These are phyloP conservation scores for Poecilus cupreus DNA, from an alignment of 2,888 invertebrate species.

Conservation along the genomic window DNA sequence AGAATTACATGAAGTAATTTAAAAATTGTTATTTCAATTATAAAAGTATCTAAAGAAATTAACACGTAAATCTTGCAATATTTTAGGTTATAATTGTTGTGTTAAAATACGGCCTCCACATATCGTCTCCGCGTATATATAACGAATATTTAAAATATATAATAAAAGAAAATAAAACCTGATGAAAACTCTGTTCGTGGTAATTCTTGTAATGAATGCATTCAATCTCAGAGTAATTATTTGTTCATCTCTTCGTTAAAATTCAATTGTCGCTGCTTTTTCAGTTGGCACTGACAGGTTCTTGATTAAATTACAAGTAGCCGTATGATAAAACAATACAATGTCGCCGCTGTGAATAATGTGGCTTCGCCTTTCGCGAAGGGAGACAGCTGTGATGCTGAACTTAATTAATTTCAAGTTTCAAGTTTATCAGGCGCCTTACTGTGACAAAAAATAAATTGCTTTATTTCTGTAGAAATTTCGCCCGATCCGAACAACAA, in stretches of 20 bases:
- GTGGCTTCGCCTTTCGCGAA: background rate
- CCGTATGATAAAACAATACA: background rate
- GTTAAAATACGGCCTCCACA: too few relatives aligned
- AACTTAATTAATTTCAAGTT: constrained; percentile 36
- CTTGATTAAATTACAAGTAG: background rate
- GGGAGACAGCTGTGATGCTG: constrained; percentile 1
- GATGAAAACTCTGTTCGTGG: background rate
- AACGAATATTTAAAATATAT: background rate
- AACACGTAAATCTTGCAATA: too few relatives aligned
- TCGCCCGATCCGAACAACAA: constrained; percentile 15
- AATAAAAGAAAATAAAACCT: background rate
- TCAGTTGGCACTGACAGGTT: background rate
- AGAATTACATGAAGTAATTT: too few relatives aligned
- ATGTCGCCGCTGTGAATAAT: background rate
- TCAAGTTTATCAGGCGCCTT: constrained; percentile 15
- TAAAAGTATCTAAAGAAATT: too few relatives aligned
- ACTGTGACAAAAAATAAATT: constrained; percentile 23
- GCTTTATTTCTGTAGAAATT: constrained; percentile 25
- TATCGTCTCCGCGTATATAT: background rate
- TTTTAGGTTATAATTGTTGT: too few relatives aligned
- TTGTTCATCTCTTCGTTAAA: background rate
- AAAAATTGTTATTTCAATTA: too few relatives aligned
- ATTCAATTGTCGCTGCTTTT: background rate
- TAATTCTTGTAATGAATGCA: background rate
- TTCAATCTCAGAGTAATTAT: background rate